These are phyloP conservation scores for Mus musculus DNA, from an alignment of 2,113 vertebrate genomes.

Conservation along the genomic window DNA sequence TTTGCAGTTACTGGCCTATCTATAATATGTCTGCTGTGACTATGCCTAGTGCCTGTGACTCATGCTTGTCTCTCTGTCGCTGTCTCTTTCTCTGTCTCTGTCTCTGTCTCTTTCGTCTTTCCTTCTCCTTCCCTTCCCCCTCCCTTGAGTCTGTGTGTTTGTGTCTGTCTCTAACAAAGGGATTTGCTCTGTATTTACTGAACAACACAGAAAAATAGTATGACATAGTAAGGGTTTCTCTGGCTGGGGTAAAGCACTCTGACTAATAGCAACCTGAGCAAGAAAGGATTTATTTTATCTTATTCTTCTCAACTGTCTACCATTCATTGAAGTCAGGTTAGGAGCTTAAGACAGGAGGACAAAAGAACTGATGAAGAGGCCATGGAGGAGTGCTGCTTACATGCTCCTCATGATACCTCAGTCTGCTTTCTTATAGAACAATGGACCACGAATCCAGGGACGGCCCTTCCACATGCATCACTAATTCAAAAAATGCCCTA, in stretches of 20 bases:
- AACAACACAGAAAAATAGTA: background rate
- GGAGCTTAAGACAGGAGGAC: background rate
- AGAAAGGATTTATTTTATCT: background rate
- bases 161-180: background rate
- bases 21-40: background rate
- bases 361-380: background rate
- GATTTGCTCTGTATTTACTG: background rate
- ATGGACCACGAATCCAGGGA: background rate
- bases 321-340: background rate
- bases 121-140: background rate
- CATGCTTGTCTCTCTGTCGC: background rate
- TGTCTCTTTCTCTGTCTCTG: no score
- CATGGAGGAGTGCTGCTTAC: background rate
- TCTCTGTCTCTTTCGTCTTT: no score
- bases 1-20: background rate
- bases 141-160: background rate
- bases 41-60: background rate
- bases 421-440: background rate
- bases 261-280: background rate
- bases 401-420: background rate
- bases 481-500: background rate
- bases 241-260: background rate
- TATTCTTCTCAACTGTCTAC: background rate
- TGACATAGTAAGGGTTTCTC: background rate
- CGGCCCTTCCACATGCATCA: background rate